Conservation (phyloP, 92 coral and sea anemone genomes). For the Blastomussa wellsi region DNA sequence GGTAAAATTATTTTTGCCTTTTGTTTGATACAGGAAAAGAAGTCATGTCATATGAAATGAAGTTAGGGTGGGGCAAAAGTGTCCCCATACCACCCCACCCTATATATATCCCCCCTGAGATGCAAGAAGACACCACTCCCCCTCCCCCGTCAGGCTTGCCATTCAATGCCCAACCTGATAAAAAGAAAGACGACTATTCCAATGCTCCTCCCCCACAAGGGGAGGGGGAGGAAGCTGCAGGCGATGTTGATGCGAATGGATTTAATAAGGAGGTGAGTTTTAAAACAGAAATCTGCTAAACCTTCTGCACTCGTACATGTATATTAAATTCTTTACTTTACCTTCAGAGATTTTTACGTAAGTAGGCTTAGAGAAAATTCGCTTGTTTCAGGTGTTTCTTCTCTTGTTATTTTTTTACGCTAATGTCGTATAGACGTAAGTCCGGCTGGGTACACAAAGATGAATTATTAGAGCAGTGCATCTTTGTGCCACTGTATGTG, state of each 20-base stretch:
- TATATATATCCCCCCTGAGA: slow-evolving; percentile 98
- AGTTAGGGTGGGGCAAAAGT: slow-evolving; percentile 98
- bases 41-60: slow-evolving; percentile 96
- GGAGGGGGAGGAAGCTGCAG: slow-evolving; percentile 46
- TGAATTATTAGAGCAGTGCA: too few species aligned
- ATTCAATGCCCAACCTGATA: slow-evolving; percentile 90
- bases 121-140: slow-evolving; percentile 94
- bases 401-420: neutral
- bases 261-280: slow-evolving; percentile 87
- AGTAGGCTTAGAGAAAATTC: neutral
- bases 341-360: neutral
- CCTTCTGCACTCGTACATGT: too few species aligned
- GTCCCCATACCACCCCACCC: slow-evolving; percentile 99
- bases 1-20: neutral
- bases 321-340: neutral
- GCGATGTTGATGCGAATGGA: slow-evolving; percentile 77
- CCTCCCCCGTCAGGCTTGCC: slow-evolving; percentile 99
- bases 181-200: slow-evolving; percentile 56
- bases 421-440: neutral
- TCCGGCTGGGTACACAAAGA: neutral
- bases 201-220: slow-evolving; percentile 55
- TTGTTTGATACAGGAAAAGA: slow-evolving; percentile 75
- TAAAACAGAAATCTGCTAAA: neutral
- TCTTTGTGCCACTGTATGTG: neutral
- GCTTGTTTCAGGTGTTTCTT: neutral